Percentiles rank a stretch among this genome's conserved stretches.
These are phyloP conservation scores for Scaptomyza cyrtandrae DNA, from an alignment of 2,888 invertebrate species.

Conservation along the genomic window DNA sequence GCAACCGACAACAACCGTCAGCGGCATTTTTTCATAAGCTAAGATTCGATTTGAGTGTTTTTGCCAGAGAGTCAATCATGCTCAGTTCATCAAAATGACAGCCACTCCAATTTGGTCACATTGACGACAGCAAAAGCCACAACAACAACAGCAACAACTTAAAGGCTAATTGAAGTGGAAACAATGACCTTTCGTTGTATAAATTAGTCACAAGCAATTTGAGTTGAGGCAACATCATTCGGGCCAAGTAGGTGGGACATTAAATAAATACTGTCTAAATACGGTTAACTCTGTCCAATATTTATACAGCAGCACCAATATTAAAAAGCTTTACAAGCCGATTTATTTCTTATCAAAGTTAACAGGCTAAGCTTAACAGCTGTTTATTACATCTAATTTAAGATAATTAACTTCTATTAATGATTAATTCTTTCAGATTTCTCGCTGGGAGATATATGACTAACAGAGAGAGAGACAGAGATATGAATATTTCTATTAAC, in stretches of 20 bases:
- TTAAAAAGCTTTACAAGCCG: neutral
- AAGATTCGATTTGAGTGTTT: conserved; percentile 36
- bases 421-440: neutral
- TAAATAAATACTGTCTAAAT: conserved; percentile 62
- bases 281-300: conserved; percentile 45
- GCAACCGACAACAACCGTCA: conserved; percentile 50
- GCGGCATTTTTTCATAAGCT: conserved; percentile 61
- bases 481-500: neutral
- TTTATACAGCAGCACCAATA: conserved; percentile 22
- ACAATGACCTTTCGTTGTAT: conserved; percentile 77
- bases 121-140: conserved; percentile 12
- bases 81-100: conserved; percentile 58
- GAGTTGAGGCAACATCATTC: conserved; percentile 30
- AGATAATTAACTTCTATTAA: neutral
- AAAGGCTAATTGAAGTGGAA: conserved; percentile 77
- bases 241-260: too few relatives aligned
- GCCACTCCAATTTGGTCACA: conserved; percentile 65
- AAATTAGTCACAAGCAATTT: conserved; percentile 74
- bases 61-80: conserved; percentile 34
- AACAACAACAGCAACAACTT: conserved; percentile 19
- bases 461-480: neutral
- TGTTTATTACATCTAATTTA: neutral
- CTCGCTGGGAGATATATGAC: conserved; percentile 3
- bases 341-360: neutral
- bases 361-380: neutral